These are phyloP conservation scores for Xylota sylvarum DNA, from an alignment of 2,888 invertebrate genomes.

Conservation along the genomic window DNA sequence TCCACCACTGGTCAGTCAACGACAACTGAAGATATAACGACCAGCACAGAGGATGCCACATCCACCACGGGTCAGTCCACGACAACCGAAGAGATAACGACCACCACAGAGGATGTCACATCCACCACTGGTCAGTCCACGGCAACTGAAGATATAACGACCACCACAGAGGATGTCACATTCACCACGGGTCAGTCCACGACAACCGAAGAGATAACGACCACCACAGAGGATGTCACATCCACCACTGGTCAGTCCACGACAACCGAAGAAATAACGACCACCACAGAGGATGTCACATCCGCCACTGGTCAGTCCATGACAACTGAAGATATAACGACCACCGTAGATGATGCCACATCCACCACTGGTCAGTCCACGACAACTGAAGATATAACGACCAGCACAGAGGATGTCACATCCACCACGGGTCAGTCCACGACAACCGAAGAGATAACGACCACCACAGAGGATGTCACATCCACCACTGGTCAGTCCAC, in stretches of 20 bases:
- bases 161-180: neutral
- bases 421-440: neutral
- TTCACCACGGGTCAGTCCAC: neutral
- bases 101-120: neutral
- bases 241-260: neutral
- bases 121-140: neutral
- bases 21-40: neutral
- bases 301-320: neutral
- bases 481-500: neutral
- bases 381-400: neutral
- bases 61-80: neutral
- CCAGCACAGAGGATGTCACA: neutral
- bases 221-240: neutral
- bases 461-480: too few species aligned
- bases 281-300: neutral
- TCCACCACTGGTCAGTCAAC: neutral
- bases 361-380: neutral
- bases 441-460: too few species aligned
- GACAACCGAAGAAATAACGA: neutral
- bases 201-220: neutral
- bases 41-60: neutral
- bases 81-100: neutral
- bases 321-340: neutral
- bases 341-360: neutral
- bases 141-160: too few species aligned